These are phyloP conservation scores for Macroramphosus scolopax DNA, from an alignment of 2,797 vertebrate genomes.

Conservation along the genomic window DNA sequence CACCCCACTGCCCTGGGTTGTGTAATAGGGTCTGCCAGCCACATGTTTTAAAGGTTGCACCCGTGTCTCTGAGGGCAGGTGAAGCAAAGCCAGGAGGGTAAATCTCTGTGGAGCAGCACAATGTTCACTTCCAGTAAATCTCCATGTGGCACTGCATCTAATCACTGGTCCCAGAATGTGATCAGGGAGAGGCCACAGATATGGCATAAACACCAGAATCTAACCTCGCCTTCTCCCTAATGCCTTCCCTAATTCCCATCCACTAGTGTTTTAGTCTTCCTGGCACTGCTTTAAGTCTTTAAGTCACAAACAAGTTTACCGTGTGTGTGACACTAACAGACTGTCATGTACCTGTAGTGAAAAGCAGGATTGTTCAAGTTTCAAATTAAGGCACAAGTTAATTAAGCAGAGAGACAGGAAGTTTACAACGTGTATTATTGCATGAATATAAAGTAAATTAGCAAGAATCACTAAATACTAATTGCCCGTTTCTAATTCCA, in stretches of 20 bases:
- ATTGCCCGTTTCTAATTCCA: neutral
- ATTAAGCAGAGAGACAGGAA: neutral
- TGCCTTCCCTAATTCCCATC: slow-evolving; percentile 39
- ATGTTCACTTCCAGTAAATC: slow-evolving; percentile 33
- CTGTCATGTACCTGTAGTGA: slow-evolving; percentile 18
- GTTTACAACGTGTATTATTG: too few relatives aligned
- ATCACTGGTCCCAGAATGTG: slow-evolving; percentile 16
- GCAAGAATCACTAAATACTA: neutral
- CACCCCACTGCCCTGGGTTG: slow-evolving; percentile 35
- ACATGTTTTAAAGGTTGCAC: slow-evolving; percentile 59
- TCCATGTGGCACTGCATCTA: slow-evolving; percentile 26
- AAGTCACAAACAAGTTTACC: slow-evolving; percentile 55
- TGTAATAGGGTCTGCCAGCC: slow-evolving; percentile 58
- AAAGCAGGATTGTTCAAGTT: slow-evolving; percentile 3
- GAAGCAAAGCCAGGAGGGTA: slow-evolving; percentile 18
- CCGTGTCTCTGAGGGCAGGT: slow-evolving; percentile 31
- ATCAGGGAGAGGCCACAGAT: slow-evolving; percentile 31
- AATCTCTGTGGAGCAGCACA: slow-evolving; percentile 29
- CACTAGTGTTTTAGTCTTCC: slow-evolving; percentile 37
- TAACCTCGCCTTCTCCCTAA: slow-evolving; percentile 30
- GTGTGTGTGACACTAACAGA: slow-evolving; percentile 26
- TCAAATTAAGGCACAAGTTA: too few relatives aligned
- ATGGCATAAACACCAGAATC: slow-evolving; percentile 14
- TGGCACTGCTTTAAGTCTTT: slow-evolving; percentile 18
- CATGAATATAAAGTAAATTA: neutral